Base-by-base conservation (phyloP, 2,113 vertebrate genomes). In the Holacanthus passer region DNA sequence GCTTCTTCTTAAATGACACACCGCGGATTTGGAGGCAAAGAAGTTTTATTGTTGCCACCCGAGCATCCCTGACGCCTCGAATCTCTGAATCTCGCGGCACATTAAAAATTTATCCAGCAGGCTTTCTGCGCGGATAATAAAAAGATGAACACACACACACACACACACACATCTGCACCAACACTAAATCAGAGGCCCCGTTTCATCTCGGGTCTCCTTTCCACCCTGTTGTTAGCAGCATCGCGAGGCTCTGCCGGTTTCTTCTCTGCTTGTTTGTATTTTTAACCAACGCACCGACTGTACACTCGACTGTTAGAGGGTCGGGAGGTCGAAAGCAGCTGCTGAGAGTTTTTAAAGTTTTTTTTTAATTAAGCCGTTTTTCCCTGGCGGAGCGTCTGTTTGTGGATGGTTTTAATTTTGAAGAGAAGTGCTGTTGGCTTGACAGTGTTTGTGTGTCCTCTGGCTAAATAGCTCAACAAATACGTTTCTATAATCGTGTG, bases 31-130 rank as follows among this genome's bases (percentile, higher is more conserved):
- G 77, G 85, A 88, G 80, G 77, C 81, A 37, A 39, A 81, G 37
- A 70, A 79, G 88, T 85, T 90, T 91, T 88, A 86, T 87, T 79
- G 81, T 83, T 79, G 79, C 77, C 87, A 81, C 81, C 88, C 80
- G 10, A 50, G 83, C 83, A 24, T 88, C 90, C 84, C 79, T 31
- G 80, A 82, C 58, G 78, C 84, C 66, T 82, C 31, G 24, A 16
- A 82, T 88, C 82, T 82, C 79, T 58, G 77, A 85, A 87, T 91
- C 90, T 88, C 48, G 68, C 55, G 29, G 73, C 78, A 50, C 88
- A 92, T 93, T 89, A 91, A 92, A 92, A 86, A 94, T 92, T 72
- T 81, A 91, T 90, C 79, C 77, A 55, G 79, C 77, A 64, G 77
- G 55, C 78, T 76, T 83, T 88, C 78, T 84, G 81, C 63, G 83